Evolutionary conservation across 2,888 invertebrate species (phyloP).

Genomic region (Scaptomyza cyrtandrae): DNA sequence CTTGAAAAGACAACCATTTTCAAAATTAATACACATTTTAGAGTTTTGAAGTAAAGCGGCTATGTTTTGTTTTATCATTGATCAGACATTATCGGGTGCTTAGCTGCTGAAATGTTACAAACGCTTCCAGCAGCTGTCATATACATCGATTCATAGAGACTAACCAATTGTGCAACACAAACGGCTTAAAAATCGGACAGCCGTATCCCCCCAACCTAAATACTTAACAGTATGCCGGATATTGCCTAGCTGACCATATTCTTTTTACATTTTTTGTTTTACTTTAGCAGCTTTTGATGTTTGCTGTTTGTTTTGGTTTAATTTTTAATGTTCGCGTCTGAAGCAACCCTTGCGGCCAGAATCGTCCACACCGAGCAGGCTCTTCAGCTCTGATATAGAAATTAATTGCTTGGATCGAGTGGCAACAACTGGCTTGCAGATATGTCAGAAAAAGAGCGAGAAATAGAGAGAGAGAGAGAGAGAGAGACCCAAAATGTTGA

Average conservation of each 20-base stretch:
- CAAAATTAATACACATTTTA: too few species aligned
- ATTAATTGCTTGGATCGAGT: conserved; percentile 80
- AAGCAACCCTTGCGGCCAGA: conserved; percentile 43
- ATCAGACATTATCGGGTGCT: background rate
- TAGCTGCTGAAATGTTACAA: conserved; percentile 26
- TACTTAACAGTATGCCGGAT: conserved; percentile 51
- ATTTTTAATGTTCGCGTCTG: conserved; percentile 66
- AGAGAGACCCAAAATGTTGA: conserved; percentile 69
- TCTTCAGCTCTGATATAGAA: conserved; percentile 71
- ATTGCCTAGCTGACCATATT: conserved; percentile 60
- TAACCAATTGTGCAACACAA: conserved; percentile 34
- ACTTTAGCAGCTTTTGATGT: conserved; percentile 70
- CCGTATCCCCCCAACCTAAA: conserved; percentile 10
- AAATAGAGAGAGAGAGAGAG: background rate
- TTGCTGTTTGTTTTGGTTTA: conserved; percentile 75
- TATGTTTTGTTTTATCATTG: too few species aligned
- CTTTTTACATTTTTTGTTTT: conserved; percentile 12
- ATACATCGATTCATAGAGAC: conserved; percentile 28
- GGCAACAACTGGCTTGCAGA: conserved; percentile 40
- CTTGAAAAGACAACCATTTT: too few species aligned
- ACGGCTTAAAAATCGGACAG: conserved; percentile 57
- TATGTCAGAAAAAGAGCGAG: background rate
- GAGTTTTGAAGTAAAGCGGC: too few species aligned
- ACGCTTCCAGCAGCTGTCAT: conserved; percentile 54
- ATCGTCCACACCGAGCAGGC: conserved; percentile 7